Evolutionary conservation across 1,140 invertebrate species (phyloP).

Genomic region (Diorhabda sublineata): DNA sequence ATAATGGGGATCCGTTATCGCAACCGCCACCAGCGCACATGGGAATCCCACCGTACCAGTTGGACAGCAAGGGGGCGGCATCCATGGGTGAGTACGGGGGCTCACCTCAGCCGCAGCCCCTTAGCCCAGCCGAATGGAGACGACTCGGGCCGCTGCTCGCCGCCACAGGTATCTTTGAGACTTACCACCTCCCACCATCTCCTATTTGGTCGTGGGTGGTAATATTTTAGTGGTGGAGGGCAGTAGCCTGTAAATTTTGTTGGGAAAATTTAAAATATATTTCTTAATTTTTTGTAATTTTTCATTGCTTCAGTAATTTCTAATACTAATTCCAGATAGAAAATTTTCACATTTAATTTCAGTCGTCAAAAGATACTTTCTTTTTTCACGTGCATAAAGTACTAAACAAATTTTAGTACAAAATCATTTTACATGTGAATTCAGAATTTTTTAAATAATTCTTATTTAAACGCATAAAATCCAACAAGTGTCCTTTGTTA

Average conservation of each 20-base stretch:
- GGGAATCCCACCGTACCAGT: slow-evolving; percentile 91
- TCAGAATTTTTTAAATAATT: too few species aligned
- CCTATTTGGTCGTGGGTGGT: not conserved
- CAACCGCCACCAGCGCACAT: slow-evolving; percentile 95
- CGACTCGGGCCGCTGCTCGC: slow-evolving; percentile 53
- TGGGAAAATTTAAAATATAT: slow-evolving; percentile 1
- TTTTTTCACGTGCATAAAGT: too few species aligned
- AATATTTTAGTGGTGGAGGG: slow-evolving; percentile 36
- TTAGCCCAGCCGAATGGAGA: slow-evolving; percentile 53
- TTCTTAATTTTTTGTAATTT: not conserved
- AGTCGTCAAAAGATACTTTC: too few species aligned
- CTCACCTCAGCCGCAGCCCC: slow-evolving; percentile 40
- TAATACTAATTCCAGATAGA: not conserved
- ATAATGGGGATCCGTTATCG: slow-evolving; percentile 76
- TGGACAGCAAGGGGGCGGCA: slow-evolving; percentile 67
- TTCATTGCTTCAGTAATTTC: too few species aligned
- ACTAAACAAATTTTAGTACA: too few species aligned
- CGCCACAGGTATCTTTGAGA: slow-evolving; percentile 51
- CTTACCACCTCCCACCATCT: slow-evolving; percentile 9
- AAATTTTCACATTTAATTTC: too few species aligned
- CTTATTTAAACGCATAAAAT: too few species aligned
- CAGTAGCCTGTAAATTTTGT: slow-evolving; percentile 27
- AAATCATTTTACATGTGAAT: too few species aligned
- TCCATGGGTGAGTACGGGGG: slow-evolving; percentile 61
- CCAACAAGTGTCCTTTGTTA: not conserved